Evolutionary conservation across 2,888 invertebrate genomes (phyloP).

Genomic region (Drosophila multiciliata): DNA sequence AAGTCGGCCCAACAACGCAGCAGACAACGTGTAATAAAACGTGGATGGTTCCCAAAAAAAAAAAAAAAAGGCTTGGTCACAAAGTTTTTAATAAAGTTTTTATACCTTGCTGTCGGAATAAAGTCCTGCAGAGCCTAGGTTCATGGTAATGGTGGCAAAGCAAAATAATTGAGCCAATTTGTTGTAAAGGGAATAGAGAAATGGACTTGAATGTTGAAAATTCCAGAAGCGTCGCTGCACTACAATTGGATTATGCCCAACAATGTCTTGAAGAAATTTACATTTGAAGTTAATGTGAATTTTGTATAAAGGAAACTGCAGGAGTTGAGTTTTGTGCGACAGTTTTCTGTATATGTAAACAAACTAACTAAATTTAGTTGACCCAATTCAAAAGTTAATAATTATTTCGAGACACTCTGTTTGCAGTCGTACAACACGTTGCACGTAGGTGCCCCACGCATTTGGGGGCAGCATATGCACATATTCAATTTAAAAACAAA

Average conservation of each 20-base stretch:
- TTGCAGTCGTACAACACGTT: slow-evolving; percentile 1
- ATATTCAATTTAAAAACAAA: slow-evolving; percentile 23
- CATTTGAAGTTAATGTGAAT: neutral
- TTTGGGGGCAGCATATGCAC: neutral
- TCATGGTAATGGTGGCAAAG: slow-evolving; percentile 36
- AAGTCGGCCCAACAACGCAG: slow-evolving; percentile 30
- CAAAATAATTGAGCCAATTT: slow-evolving; percentile 78
- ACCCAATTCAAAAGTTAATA: neutral
- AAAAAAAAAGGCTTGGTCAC: slow-evolving; percentile 67
- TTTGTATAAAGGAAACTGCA: neutral
- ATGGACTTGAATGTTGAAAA: slow-evolving; percentile 35
- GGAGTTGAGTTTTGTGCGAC: neutral
- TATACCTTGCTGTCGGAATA: slow-evolving; percentile 53
- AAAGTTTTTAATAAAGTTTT: slow-evolving; percentile 82
- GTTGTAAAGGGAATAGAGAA: slow-evolving; percentile 58
- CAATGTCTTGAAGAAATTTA: slow-evolving; percentile 6
- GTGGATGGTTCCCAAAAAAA: slow-evolving; percentile 10
- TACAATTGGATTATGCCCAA: neutral
- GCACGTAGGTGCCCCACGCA: neutral
- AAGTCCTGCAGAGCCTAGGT: slow-evolving; percentile 1
- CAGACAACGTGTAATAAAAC: slow-evolving; percentile 53
- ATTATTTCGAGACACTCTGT: neutral
- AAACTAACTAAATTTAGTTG: neutral
- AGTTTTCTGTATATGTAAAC: neutral
- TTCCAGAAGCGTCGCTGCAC: neutral